These are phyloP conservation scores for Dendrocincla fuliginosa DNA, from an alignment of 2,797 vertebrate genomes.

Conservation along the genomic window DNA sequence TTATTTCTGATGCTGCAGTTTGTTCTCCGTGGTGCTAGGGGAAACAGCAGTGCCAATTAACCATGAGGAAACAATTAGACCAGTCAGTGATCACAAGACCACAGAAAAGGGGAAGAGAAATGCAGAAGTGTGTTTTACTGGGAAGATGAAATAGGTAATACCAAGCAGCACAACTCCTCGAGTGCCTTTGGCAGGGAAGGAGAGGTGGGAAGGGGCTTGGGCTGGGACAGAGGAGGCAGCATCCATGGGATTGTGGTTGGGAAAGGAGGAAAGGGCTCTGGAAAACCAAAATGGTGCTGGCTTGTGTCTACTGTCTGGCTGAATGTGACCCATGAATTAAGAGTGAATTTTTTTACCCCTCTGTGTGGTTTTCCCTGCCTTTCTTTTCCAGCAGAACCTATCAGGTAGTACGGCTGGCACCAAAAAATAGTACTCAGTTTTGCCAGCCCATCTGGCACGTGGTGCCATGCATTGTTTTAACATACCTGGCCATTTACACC, in stretches of 20 bases:
- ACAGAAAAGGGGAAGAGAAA: not conserved
- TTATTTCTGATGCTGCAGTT: not conserved
- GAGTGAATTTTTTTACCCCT: not conserved
- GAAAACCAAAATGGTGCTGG: not conserved
- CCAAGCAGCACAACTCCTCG: not conserved
- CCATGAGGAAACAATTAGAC: not conserved
- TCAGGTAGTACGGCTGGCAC: not conserved
- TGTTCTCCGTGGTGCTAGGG: not conserved
- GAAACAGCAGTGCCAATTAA: not conserved
- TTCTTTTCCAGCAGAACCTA: not conserved
- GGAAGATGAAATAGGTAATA: not conserved
- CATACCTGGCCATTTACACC: not conserved
- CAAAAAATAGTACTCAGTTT: not conserved
- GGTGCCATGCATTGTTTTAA: not conserved
- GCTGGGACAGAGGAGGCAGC: not conserved
- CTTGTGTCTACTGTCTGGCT: not conserved
- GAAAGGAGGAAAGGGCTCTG: not conserved
- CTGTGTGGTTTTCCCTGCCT: not conserved
- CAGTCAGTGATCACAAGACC: not conserved
- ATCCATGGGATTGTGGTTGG: fast-evolving
- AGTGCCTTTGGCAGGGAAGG: not conserved
- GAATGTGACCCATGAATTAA: not conserved
- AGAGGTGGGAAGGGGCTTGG: fast-evolving
- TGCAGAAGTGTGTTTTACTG: not conserved
- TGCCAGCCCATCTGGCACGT: not conserved